Base-by-base conservation (phyloP, 2,113 vertebrate genomes). In the Sander lucioperca region DNA sequence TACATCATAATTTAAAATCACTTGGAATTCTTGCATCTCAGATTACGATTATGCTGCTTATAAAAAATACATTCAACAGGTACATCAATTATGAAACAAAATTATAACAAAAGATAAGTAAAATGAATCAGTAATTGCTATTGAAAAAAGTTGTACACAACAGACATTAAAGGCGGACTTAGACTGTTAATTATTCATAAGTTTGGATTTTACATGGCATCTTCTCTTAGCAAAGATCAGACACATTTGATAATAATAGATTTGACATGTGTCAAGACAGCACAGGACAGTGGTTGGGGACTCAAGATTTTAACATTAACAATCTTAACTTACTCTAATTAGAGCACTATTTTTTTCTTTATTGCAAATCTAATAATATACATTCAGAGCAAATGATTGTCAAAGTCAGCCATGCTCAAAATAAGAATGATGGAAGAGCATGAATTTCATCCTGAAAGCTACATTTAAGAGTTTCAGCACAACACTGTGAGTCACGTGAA, bases 11-110 rank as follows among this genome's bases (percentile, higher is more conserved):
- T 77, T 90, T 88, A 19, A 83, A 89, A 92, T 86, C 84, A 76
- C 58, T 82, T 79, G 79, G 84, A 91, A 90, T 91, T 89, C 63
- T 77, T 88, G 88, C 89, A 83, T 88, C 83, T 87, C 67, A 74
- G 84, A 85, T 89, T 87, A 78, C 72, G 91, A 92, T 88, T 82
- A 85, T 78, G 87, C 74, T 84, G 74, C 76, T 85, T 83, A 81
- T 84, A 83, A 88, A 90, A 74, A 88, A 92, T 95, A 94, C 93
- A 95, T 94, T 95, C 93, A 93, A 83, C 91, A 78, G 82, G 88
- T 92, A 83, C 72, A 79, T 91, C 70, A 86, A 80, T 69, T 67
- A 89, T 84, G 85, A 58, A 89, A 86, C 70, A 76, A 72, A 90
- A 85, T 3, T 16, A 53, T 72, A 88, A 88, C 67, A 84, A 77